Evolutionary conservation across 2,113 vertebrate genomes (phyloP), one percentile per base, ranked within the genome.

Genomic region (Mus pahari): DNA sequence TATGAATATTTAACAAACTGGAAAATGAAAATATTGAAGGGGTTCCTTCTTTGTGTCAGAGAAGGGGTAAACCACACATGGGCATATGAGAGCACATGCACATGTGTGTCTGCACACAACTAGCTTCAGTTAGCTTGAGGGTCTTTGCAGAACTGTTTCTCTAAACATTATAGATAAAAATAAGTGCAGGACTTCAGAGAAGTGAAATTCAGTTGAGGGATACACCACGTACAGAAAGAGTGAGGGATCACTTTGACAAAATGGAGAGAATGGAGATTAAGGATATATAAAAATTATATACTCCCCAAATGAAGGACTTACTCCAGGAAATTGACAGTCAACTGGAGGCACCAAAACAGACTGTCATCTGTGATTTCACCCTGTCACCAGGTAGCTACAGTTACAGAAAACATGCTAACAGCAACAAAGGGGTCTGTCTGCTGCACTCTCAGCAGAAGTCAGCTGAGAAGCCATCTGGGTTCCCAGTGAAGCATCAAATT

Each of bases 221-320:
- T 98, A 53, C 73, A 70, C 0, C 1, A 42, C 90, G 50, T 97
- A 95, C 97, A 86, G 93, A 97, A 97, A 97, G 79, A 39, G 84
- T 94, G 92, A 95, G 94, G 98, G 98, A 98, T 97, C 91, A 96
- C 95, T 82, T 96, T 97, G 97, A 97, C 96, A 97, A 94, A 89
- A 88, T 96, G 81, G 96, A 77, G 97, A 95, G 84, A 96, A 95
- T 73, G 94, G 94, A 97, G 97, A 98, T 98, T 98, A 98, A 96
- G 96, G 97, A 97, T 74, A 89, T 97, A 97, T 98, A 96, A 98
- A 98, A 98, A 98, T 98, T 97, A 92, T 87, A 98, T 83, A 0
- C 55, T 97, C 53, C 93, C 91, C 92, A 73, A 64, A 96, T 92
- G 36, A 94, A 70, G 87, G 90, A 64, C 48, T 95, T 95, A 92